Base-by-base conservation (phyloP, 2,113 vertebrate species). In the Amblyopsis rosae region DNA sequence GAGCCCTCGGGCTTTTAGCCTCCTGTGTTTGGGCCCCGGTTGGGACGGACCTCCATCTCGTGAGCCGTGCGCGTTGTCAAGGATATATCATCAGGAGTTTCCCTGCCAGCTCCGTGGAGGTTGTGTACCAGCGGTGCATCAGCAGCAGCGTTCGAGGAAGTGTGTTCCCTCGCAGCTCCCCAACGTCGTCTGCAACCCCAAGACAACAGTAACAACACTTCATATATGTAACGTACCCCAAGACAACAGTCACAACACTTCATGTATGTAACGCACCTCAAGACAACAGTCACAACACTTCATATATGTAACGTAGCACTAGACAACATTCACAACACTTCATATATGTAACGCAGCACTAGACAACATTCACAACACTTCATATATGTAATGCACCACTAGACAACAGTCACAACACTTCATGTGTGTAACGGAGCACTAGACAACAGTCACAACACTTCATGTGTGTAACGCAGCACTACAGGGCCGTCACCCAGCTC, bases 81-180 rank as follows among this genome's bases (percentile, higher is more conserved):
- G 94, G 98, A 99, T 99, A 99, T 99, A 93, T 94, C 80, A 93
- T 90, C 65, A 97, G 93, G 68, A 99, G 95, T 83, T 97, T 99
- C 85, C 93, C 92, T 12, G 95, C 96, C 80, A 99, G 81, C 82
- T 99, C 97, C 45, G 96, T 93, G 1, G 98, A 99, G 61, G 94
- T 93, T 72, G 98, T 82, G 79, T 98, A 99, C 98, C 98, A 99
- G 15, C 94, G 94, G 66, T 99, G 97, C 96, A 99, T 99, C 88
- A 99, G 91, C 66, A 99, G 93, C 67, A 99, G 88, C n/a, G 83
- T 96, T 84, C 96, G 94, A 68, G 97, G 96, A 77, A 98, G 90
- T 50, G 90, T 91, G 82, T 81, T 93, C 54, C 86, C 89, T 51
- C 89, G 90, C 33, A 88, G 88, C 66, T 95, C 93, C 79, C 96